These are phyloP conservation scores for Mungos mungo DNA, from an alignment of 2,113 vertebrate genomes.

Conservation along the genomic window DNA sequence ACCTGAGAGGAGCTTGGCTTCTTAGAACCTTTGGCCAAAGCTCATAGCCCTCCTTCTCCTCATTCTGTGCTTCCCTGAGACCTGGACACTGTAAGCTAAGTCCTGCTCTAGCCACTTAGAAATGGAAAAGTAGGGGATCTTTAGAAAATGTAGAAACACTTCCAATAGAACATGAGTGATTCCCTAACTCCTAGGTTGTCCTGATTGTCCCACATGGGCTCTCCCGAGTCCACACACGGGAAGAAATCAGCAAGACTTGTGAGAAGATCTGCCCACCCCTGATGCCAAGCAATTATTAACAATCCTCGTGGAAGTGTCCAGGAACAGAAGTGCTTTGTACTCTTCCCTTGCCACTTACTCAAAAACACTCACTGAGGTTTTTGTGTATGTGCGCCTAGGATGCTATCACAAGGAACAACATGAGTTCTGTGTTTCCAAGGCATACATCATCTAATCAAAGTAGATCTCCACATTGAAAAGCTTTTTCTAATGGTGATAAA, in stretches of 20 bases:
- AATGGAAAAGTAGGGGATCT: background rate
- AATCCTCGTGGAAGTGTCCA: background rate
- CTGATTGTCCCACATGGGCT: background rate
- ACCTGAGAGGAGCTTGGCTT: background rate
- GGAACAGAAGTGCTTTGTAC: background rate
- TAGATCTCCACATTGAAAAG: background rate
- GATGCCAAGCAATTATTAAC: background rate
- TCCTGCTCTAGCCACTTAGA: background rate
- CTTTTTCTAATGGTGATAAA: background rate
- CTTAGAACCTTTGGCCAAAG: background rate
- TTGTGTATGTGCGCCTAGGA: background rate
- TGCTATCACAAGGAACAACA: background rate
- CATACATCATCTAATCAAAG: background rate
- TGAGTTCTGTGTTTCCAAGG: background rate
- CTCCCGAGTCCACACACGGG: background rate
- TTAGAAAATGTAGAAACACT: background rate
- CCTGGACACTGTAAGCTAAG: background rate
- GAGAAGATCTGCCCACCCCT: background rate
- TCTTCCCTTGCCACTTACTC: background rate
- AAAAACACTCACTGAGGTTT: background rate
- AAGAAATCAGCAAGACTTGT: background rate
- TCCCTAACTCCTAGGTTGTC: background rate
- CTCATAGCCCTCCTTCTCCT: background rate
- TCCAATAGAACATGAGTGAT: background rate
- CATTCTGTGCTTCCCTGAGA: background rate